Evolutionary conservation across 2,113 vertebrate species (phyloP).

Genomic region (Takifugu bimaculatus): DNA sequence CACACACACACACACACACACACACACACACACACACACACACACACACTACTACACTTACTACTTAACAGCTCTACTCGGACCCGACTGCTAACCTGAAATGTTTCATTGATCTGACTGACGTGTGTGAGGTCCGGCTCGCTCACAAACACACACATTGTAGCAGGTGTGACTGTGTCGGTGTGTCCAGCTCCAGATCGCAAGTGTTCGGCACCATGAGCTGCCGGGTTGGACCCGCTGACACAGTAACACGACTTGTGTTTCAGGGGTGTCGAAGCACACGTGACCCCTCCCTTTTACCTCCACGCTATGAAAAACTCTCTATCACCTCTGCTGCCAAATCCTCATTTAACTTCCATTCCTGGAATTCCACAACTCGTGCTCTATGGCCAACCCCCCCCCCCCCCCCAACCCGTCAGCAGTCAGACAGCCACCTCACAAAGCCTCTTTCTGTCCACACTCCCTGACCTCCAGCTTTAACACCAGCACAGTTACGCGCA

Average conservation of each 20-base stretch:
- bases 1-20: not conserved
- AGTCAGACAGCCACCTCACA: conserved; percentile 67
- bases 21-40: too few relatives aligned
- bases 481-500: not conserved
- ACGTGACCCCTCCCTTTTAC: conserved; percentile 1
- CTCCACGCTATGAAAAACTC: not conserved
- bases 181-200: too few relatives aligned
- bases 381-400: conserved; percentile 66
- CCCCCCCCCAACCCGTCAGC: conserved; percentile 39
- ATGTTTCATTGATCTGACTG: too few relatives aligned
- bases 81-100: too few relatives aligned
- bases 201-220: not conserved
- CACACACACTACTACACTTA: too few relatives aligned
- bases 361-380: conserved; percentile 73
- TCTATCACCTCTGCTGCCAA: conserved; percentile 42
- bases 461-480: conserved; percentile 20
- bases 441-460: conserved; percentile 62
- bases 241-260: not conserved
- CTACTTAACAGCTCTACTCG: too few relatives aligned
- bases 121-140: too few relatives aligned
- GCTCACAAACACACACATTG: too few relatives aligned
- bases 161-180: too few relatives aligned
- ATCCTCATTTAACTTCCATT: conserved; percentile 67
- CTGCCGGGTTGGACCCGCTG: not conserved
- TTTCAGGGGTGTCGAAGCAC: not conserved